Base-by-base conservation (phyloP, 1,140 invertebrate genomes). In the Oryctes rhinoceros region DNA sequence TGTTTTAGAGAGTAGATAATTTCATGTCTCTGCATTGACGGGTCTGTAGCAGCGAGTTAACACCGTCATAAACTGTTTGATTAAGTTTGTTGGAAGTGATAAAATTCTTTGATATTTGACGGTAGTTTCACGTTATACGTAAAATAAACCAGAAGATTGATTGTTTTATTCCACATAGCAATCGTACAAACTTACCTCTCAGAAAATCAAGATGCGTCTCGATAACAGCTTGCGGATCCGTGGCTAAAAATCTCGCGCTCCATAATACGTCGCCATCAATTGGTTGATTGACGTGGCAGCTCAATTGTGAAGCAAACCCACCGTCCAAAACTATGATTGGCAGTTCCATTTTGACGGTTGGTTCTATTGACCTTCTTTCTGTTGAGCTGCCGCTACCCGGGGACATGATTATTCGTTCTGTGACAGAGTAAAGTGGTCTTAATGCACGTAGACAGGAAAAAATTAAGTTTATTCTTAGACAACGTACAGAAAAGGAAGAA, bases 191-290 rank as follows among this genome's bases (percentile, higher is more conserved):
- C 20, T 44, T 83, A 91, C 90, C 89, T 86, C 88, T 90, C 18
- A 96, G 86, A 86, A 94, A 97, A 87, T 95, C 94, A 80, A 94
- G 88, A 88, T 97, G 95, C 0, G 94, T 92, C 81, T 92, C 88
- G 48, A 93, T 90, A 77, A 97, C 91, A 4, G 93, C 93, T 30
- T 93, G 88, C 0, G 93, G 93, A 85, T 96, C 88, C 0, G 91
- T 92, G 78, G 90, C 89, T 48, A 97, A 89, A 83, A 96, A 94
- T 79, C 93, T 89, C 0, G 95, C 92, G 77, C 94, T 95, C 96
- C 96, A 97, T 9, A 97, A 86, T 0, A 95, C 94, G 87, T 94
- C 92, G 0, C 92, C 93, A 85, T 93, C 93, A 62, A 94, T 92
- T 53, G 90, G 91, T 81, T 92, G 90, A 0, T 89, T 90, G 0